phyloP scores from a whole-genome alignment of 2,113 vertebrate genomes.

The Puma concolor region DNA sequence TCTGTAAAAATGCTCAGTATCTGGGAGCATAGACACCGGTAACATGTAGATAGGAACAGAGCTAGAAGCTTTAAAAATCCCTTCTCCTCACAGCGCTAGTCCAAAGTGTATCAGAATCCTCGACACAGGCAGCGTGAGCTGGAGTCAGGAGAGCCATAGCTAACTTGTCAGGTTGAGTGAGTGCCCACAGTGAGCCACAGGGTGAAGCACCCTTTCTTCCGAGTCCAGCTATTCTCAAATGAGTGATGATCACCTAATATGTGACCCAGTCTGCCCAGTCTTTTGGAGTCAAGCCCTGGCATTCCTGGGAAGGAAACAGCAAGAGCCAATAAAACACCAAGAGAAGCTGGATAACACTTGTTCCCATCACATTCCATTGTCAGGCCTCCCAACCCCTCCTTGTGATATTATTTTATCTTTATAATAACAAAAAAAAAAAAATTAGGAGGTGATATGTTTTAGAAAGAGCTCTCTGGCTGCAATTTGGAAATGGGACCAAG shows the following conservation, averaged over 20 bases:
- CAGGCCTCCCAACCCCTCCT: background rate
- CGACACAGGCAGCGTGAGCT: background rate
- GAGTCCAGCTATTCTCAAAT: background rate
- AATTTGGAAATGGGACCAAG: background rate
- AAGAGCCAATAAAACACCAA: background rate
- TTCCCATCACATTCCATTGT: background rate
- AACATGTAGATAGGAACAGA: background rate
- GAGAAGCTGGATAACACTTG: background rate
- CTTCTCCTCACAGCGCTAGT: background rate
- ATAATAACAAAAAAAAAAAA: background rate
- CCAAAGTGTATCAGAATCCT: background rate
- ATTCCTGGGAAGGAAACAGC: background rate
- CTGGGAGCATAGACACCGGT: background rate
- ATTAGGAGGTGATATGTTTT: background rate
- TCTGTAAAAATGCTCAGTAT: background rate
- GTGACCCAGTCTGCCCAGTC: background rate
- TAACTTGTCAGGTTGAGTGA: background rate
- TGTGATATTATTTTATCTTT: background rate
- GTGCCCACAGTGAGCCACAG: background rate
- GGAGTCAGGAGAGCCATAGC: too few species aligned
- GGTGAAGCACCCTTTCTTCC: background rate
- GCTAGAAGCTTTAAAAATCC: background rate
- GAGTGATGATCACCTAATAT: background rate
- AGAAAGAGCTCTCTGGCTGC: background rate
- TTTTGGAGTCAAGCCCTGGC: background rate